Percentiles rank a stretch among this genome's conserved stretches.
These are phyloP conservation scores for Heterodera filipjevi DNA, from an alignment of 2,888 invertebrate species.

Conservation along the genomic window DNA sequence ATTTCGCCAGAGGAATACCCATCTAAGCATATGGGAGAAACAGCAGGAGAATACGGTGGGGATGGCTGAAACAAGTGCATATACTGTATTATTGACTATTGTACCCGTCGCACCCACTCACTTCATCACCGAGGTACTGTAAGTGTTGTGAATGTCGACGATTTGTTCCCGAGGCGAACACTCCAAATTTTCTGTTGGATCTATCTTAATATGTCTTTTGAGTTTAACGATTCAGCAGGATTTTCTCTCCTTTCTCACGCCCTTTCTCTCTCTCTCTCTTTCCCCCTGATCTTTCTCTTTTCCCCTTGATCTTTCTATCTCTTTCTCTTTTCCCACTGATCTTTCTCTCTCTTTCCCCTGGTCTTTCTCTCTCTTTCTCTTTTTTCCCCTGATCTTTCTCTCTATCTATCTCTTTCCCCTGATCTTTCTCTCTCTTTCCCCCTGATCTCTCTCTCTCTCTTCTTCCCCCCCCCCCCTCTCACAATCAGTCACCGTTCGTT, in stretches of 20 bases:
- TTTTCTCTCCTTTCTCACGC: no score
- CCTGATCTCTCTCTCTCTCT: not conserved
- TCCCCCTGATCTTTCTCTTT: no score
- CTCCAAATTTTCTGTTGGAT: not conserved
- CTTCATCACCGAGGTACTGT: not conserved
- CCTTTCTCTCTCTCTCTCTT: no score
- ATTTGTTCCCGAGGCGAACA: not conserved
- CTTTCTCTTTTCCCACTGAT: no score
- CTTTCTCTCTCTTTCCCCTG: no score
- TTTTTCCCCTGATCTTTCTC: not conserved
- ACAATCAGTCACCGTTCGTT: not conserved
- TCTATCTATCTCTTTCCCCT: constrained; percentile 6
- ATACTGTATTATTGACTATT: not conserved
- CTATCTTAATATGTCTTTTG: not conserved
- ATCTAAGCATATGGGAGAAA: not conserved
- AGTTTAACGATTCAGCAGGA: no score
- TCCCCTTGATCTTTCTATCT: no score
- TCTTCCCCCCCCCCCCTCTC: no score
- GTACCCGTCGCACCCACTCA: no score
- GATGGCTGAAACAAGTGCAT: not conserved
- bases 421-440: not conserved
- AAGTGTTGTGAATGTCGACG: not conserved
- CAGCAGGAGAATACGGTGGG: constrained; percentile 11
- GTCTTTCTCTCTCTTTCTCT: not conserved
- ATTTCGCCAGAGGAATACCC: constrained; percentile 4